Evolutionary conservation across 2,113 vertebrate genomes (phyloP).

Genomic region (Gallinago paraguaiae): DNA sequence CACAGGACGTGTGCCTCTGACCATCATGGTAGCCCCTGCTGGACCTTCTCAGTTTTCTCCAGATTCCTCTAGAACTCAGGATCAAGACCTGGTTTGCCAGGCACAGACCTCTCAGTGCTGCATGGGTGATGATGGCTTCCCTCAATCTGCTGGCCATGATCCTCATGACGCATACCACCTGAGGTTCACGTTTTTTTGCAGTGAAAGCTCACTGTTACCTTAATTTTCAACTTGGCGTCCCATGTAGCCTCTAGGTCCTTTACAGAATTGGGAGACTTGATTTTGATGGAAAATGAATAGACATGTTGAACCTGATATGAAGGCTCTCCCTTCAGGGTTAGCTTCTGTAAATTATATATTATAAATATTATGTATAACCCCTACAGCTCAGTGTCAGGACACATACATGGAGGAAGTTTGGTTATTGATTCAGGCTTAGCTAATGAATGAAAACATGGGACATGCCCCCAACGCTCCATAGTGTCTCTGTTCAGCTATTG

Average conservation of each 20-base stretch:
- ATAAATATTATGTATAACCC: background rate
- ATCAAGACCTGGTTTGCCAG: no score
- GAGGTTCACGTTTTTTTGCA: background rate
- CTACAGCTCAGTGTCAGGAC: background rate
- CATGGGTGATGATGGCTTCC: background rate
- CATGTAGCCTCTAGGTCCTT: background rate
- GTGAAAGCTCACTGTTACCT: background rate
- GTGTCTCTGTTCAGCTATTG: background rate
- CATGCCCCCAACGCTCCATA: rapidly evolving
- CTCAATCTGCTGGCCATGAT: background rate
- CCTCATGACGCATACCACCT: background rate
- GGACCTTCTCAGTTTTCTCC: background rate
- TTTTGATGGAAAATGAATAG: background rate
- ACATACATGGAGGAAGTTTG: rapidly evolving
- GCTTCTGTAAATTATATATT: background rate
- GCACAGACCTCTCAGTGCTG: background rate
- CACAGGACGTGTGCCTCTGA: background rate
- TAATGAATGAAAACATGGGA: background rate
- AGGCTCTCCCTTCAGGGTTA: background rate
- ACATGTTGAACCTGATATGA: background rate
- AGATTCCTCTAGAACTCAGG: background rate
- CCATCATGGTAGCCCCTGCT: background rate
- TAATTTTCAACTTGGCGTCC: background rate
- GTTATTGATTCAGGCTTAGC: background rate
- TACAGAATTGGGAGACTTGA: background rate